Conservation (phyloP, 2,888 invertebrate species). For the Tenthredo scrophulariae region DNA sequence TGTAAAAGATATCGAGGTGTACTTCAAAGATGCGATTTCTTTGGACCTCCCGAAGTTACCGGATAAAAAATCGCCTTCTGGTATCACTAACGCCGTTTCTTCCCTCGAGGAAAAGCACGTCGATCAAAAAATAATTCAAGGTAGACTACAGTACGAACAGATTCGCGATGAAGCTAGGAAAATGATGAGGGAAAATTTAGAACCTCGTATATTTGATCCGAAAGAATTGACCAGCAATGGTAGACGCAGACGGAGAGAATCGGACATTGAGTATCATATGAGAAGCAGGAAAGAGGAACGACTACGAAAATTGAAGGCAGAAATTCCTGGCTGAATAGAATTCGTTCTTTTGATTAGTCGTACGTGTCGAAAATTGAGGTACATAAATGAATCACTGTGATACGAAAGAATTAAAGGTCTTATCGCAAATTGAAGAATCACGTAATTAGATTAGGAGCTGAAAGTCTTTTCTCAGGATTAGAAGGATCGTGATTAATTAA, state of each 20-base stretch:
- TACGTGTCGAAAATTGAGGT: background rate
- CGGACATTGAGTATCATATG: slow-evolving; percentile 68
- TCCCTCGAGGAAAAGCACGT: background rate
- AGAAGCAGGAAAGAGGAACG: slow-evolving; percentile 34
- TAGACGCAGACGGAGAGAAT: slow-evolving; percentile 78
- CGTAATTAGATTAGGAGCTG: background rate
- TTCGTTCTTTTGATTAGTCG: background rate
- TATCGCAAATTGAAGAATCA: background rate
- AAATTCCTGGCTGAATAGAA: background rate
- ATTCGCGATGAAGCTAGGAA: slow-evolving; percentile 68
- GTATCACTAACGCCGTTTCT: background rate
- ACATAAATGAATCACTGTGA: background rate
- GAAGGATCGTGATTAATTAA: background rate
- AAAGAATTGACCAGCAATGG: slow-evolving; percentile 79
- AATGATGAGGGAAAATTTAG: slow-evolving; percentile 79
- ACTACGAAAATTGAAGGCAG: background rate
- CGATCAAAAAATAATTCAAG: slow-evolving; percentile 67
- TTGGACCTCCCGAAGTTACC: slow-evolving; percentile 60
- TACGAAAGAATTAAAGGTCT: background rate
- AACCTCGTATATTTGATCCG: slow-evolving; percentile 80
- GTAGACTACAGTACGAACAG: background rate
- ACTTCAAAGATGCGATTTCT: slow-evolving; percentile 61
- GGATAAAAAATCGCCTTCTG: background rate
- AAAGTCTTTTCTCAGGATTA: background rate
- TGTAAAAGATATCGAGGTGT: slow-evolving; percentile 56